Percentiles rank a stretch among this genome's conserved stretches.
Conservation (phyloP, 2,888 invertebrate genomes). For the Nephrocerus scutellatus region DNA sequence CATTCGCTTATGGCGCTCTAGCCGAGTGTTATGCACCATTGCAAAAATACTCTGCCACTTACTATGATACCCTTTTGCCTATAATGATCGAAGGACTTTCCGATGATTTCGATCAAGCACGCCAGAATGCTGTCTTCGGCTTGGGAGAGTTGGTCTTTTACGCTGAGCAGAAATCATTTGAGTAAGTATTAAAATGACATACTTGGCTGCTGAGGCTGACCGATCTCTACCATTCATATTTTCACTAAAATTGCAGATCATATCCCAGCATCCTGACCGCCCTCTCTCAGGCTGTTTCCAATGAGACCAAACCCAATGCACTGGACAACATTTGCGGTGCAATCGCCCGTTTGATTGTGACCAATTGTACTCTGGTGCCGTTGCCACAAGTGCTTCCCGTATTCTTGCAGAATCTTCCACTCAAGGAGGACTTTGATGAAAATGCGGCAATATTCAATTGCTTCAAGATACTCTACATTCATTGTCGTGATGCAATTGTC, state of each 20-base stretch:
- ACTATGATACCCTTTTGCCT: slow-evolving; percentile 57
- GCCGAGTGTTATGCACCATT: slow-evolving; percentile 65
- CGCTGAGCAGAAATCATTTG: slow-evolving; percentile 56
- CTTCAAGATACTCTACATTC: slow-evolving; percentile 57
- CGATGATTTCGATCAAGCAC: slow-evolving; percentile 62
- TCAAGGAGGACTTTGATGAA: slow-evolving; percentile 68
- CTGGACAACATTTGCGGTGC: slow-evolving; percentile 75
- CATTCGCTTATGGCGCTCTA: slow-evolving; percentile 65
- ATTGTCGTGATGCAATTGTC: slow-evolving; percentile 53
- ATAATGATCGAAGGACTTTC: slow-evolving; percentile 55
- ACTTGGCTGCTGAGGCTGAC: too few species aligned
- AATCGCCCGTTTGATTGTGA: slow-evolving; percentile 63
- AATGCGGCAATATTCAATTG: slow-evolving; percentile 63
- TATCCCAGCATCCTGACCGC: slow-evolving; percentile 60
- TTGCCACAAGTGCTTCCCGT: slow-evolving; percentile 68
- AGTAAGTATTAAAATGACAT: slow-evolving; percentile 49
- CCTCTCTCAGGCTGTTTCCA: slow-evolving; percentile 58
- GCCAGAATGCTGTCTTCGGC: slow-evolving; percentile 71
- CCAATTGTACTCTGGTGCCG: slow-evolving; percentile 58
- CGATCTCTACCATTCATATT: too few species aligned
- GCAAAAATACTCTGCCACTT: slow-evolving; percentile 51
- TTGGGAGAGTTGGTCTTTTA: slow-evolving; percentile 65
- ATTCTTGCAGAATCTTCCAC: slow-evolving; percentile 62
- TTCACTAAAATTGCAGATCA: slow-evolving; percentile 46
- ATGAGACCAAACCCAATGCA: slow-evolving; percentile 59